A percentile compares a stretch with the other conserved stretches of the same genome.
These are phyloP conservation scores for Apodemus agrarius DNA, from an alignment of 2,797 vertebrate species.

Conservation along the genomic window DNA sequence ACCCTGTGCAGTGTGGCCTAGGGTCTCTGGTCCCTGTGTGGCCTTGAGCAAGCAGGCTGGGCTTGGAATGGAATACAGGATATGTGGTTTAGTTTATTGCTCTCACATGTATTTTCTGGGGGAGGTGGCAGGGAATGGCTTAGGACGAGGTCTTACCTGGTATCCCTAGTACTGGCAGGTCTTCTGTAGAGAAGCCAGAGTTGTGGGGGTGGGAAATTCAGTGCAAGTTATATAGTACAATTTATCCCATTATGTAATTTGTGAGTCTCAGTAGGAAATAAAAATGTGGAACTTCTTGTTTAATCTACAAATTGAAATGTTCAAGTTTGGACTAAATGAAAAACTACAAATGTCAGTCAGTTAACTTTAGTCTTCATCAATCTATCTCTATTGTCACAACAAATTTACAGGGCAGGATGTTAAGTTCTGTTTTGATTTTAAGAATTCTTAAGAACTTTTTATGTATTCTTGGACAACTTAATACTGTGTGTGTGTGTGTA, in stretches of 20 bases:
- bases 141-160: not conserved
- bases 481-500: not conserved
- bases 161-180: not conserved
- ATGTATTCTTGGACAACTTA: not conserved
- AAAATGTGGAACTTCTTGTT: not conserved
- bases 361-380: not conserved
- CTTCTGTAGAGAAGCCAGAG: not conserved
- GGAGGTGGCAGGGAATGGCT: not conserved
- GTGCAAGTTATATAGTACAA: not conserved
- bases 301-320: not conserved
- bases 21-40: not conserved
- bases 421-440: not conserved
- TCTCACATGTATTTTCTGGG: not conserved
- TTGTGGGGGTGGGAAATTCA: not conserved
- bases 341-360: not conserved
- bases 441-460: not conserved
- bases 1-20: not conserved
- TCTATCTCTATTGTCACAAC: not conserved
- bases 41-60: not conserved
- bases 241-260: not conserved
- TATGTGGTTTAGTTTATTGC: not conserved
- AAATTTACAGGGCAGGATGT: not conserved
- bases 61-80: not conserved
- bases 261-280: not conserved
- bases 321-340: slow-evolving; percentile 3